phyloP scores from a whole-genome alignment of 2,888 invertebrate species.

The Slavum lentiscoides region DNA sequence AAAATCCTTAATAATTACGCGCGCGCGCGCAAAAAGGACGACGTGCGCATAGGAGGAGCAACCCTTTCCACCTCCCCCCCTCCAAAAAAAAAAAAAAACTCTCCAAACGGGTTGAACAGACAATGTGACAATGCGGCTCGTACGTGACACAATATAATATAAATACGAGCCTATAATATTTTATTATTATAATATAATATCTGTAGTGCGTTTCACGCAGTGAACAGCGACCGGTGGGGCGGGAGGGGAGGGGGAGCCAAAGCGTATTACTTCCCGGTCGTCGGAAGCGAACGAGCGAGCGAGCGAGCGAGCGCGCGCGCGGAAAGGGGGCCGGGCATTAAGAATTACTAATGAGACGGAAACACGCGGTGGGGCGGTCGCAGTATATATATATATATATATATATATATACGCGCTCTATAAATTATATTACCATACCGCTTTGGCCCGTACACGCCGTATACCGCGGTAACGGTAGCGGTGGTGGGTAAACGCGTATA shows the following conservation, averaged over 20 bases:
- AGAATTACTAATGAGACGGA: slow-evolving; percentile 53
- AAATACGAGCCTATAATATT: neutral
- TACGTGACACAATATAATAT: slow-evolving; percentile 24
- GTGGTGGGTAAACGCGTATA: neutral
- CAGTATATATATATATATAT: too few species aligned
- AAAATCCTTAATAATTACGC: neutral
- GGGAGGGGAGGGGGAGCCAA: too few species aligned
- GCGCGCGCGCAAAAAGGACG: neutral
- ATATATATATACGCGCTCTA: too few species aligned
- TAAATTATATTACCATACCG: neutral
- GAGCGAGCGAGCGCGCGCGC: neutral
- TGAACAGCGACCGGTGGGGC: too few species aligned
- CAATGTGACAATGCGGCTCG: slow-evolving; percentile 9
- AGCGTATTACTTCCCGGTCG: too few species aligned
- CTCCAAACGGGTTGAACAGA: slow-evolving; percentile 42
- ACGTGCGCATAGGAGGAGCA: neutral
- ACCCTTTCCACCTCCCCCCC: neutral
- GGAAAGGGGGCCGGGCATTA: slow-evolving; percentile 30
- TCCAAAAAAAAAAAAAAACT: too few species aligned
- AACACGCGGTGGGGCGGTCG: slow-evolving; percentile 36
- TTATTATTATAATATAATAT: too few species aligned
- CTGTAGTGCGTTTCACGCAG: too few species aligned
- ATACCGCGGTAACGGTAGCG: neutral
- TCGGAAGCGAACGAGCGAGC: too few species aligned
- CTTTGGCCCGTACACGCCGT: neutral